Evolutionary conservation across 2,888 invertebrate genomes (phyloP).

Genomic region (Scaptomyza cyrtandrae): DNA sequence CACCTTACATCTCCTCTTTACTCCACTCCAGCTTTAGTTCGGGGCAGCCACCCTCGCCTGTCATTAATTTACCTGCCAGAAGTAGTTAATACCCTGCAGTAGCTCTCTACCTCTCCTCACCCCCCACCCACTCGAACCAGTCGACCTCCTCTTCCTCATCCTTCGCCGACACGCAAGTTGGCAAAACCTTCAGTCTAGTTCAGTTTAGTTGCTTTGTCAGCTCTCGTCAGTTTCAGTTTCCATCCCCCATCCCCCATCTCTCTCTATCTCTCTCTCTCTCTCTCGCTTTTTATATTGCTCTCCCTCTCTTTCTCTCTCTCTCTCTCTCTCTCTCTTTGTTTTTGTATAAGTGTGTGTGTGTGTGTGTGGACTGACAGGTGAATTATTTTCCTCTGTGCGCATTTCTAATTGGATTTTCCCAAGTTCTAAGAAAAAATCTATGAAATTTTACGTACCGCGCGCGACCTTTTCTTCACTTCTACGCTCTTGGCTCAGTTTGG

Average conservation of each 20-base stretch:
- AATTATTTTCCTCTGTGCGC: constrained; percentile 79
- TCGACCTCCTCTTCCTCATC: not conserved
- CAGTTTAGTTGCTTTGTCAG: constrained; percentile 4
- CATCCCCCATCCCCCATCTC: constrained; percentile 65
- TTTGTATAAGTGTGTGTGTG: too few relatives aligned
- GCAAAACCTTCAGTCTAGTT: constrained; percentile 2
- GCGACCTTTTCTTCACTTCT: constrained; percentile 60
- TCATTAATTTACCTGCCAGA: constrained; percentile 63
- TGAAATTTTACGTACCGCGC: constrained; percentile 60
- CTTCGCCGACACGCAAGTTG: constrained; percentile 1
- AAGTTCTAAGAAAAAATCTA: constrained; percentile 83
- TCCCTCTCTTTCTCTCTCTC: constrained; percentile 6
- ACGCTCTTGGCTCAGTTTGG: constrained; percentile 13
- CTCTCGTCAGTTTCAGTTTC: constrained; percentile 55
- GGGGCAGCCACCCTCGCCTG: constrained; percentile 55
- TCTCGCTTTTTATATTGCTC: constrained; percentile 5
- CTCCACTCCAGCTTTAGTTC: constrained; percentile 28
- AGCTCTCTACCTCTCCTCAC: not conserved
- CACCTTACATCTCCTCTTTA: constrained; percentile 4
- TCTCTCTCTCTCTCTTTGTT: too few relatives aligned
- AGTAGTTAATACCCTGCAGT: constrained; percentile 41
- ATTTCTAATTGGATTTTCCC: constrained; percentile 83
- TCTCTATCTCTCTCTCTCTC: constrained; percentile 6
- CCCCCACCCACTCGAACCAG: not conserved
- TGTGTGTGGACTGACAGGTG: constrained; percentile 73